Conservation (phyloP, 2,113 vertebrate genomes). For the Anhinga anhinga region DNA sequence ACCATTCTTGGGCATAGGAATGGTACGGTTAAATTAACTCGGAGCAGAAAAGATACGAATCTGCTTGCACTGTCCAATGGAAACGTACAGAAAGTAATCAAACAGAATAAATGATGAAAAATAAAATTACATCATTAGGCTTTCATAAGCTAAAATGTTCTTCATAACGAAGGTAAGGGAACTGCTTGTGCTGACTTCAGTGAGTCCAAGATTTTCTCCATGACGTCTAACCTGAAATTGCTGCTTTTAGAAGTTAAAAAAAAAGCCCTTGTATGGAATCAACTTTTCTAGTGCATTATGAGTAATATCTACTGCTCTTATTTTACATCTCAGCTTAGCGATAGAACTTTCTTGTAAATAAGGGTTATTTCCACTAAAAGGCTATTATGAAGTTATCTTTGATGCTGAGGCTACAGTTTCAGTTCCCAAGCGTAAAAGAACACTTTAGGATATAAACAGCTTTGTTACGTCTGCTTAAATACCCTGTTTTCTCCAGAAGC, state of each 20-base stretch:
- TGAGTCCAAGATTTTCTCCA: neutral
- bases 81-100: neutral
- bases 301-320: conserved; percentile 7
- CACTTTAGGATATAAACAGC: conserved; percentile 29
- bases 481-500: neutral
- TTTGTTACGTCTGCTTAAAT: neutral
- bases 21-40: neutral
- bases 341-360: conserved; percentile 27
- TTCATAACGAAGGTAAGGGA: neutral
- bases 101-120: neutral
- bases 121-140: neutral
- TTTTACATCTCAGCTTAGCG: neutral
- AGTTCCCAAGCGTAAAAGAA: neutral
- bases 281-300: neutral
- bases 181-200: neutral
- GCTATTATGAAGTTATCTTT: conserved; percentile 45
- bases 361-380: conserved; percentile 52
- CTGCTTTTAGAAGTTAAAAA: conserved; percentile 1
- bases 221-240: conserved; percentile 1
- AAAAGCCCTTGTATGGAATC: neutral
- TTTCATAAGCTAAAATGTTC: neutral
- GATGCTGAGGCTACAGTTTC: conserved; percentile 1
- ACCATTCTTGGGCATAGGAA: neutral
- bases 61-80: neutral
- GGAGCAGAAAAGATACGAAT: neutral